Percentiles rank a stretch among this genome's conserved stretches.
Conservation (phyloP, 2,797 vertebrate genomes). For the Clarias pachynema region DNA sequence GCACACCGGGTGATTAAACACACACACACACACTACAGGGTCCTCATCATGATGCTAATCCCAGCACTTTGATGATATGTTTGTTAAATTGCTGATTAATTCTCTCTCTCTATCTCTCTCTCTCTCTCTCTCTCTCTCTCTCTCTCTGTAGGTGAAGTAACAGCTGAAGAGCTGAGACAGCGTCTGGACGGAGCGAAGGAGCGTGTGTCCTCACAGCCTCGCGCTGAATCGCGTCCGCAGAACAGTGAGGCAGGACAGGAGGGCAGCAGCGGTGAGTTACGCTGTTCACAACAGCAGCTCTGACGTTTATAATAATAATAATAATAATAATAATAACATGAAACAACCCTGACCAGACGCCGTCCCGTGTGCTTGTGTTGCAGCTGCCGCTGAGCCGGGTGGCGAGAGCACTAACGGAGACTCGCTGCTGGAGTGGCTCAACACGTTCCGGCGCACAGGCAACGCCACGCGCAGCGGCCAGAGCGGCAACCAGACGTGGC, state of each 20-base stretch:
- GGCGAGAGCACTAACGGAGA: conserved; percentile 84
- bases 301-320: not conserved
- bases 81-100: not conserved
- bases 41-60: not conserved
- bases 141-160: conserved; percentile 86
- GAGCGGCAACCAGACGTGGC: conserved; percentile 95
- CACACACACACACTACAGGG: not conserved
- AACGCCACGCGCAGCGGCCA: conserved; percentile 92
- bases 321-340: not conserved
- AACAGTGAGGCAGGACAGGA: conserved; percentile 74
- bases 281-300: not conserved
- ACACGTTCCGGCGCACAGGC: conserved; percentile 89
- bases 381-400: conserved; percentile 80
- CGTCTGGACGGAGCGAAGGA: conserved; percentile 89
- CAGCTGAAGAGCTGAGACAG: conserved; percentile 90
- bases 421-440: conserved; percentile 91
- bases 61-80: not conserved
- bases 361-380: conserved; percentile 42
- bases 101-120: too few relatives aligned
- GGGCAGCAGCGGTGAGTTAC: conserved; percentile 65
- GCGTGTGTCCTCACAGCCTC: conserved; percentile 80
- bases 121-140: conserved; percentile 31
- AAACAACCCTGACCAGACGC: not conserved
- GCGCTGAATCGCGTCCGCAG: conserved; percentile 69
- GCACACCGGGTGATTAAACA: conserved; percentile 87